Percentiles rank a stretch among this genome's conserved stretches.
Conservation (phyloP, 1,140 invertebrate genomes). For the Papilio dardanus region DNA sequence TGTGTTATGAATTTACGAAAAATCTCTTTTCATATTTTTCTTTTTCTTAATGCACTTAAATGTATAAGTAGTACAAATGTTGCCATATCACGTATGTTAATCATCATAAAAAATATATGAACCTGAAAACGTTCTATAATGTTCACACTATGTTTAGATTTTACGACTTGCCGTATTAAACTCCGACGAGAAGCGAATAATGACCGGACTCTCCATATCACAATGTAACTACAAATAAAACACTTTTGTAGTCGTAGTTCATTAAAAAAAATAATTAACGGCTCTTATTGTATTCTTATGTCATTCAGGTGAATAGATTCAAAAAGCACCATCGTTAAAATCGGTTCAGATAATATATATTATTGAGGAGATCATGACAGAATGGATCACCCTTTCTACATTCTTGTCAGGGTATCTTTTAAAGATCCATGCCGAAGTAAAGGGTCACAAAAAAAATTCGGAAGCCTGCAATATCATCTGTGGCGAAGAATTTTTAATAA, state of each 20-base stretch:
- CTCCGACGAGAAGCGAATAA: not conserved
- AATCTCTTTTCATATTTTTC: not conserved
- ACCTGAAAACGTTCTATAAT: slow-evolving; percentile 24
- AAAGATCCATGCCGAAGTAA: too few species aligned
- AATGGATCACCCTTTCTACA: too few species aligned
- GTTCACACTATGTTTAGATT: slow-evolving; percentile 4
- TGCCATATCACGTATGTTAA: slow-evolving; percentile 1
- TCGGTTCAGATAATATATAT: too few species aligned
- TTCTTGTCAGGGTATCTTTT: too few species aligned
- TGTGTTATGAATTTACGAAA: not conserved
- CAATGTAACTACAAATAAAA: not conserved
- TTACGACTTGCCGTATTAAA: slow-evolving; percentile 20
- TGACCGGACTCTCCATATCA: not conserved
- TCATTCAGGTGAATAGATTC: not conserved
- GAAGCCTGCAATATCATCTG: too few species aligned
- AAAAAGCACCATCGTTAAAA: too few species aligned
- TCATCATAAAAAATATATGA: slow-evolving; percentile 26
- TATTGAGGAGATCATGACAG: too few species aligned
- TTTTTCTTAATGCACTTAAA: not conserved
- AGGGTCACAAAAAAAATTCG: too few species aligned
- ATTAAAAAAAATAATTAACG: not conserved
- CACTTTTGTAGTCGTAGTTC: not conserved
- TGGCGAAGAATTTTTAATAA: too few species aligned
- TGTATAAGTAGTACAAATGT: not conserved
- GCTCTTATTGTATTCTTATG: not conserved